A percentile compares a stretch with the other conserved stretches of the same genome.
These are phyloP conservation scores for Centrocercus urophasianus DNA, from an alignment of 2,113 vertebrate species.

Conservation along the genomic window DNA sequence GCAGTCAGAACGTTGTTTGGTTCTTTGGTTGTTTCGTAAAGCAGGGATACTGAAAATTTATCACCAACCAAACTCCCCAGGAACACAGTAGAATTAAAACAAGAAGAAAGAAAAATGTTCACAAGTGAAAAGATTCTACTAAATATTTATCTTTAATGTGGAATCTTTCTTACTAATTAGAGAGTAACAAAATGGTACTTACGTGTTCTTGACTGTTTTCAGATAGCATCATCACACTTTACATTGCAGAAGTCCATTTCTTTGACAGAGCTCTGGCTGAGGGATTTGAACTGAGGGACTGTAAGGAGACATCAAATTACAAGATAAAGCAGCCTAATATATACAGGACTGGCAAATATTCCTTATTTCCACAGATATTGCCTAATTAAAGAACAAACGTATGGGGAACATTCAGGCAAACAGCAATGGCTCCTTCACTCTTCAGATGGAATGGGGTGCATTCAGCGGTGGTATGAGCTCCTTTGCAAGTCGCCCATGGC, in stretches of 20 bases:
- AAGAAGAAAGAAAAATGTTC: not conserved
- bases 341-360: not conserved
- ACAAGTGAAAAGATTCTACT: not conserved
- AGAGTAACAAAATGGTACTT: not conserved
- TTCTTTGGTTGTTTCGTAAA: not conserved
- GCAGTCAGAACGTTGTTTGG: not conserved
- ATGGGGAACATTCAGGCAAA: fast-evolving
- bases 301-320: not conserved
- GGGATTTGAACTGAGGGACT: not conserved
- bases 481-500: not conserved
- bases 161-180: not conserved
- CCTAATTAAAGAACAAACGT: not conserved
- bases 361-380: not conserved
- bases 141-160: not conserved
- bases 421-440: not conserved
- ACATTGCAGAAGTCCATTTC: not conserved
- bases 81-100: not conserved
- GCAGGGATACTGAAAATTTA: not conserved
- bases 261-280: not conserved
- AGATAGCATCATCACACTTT: not conserved
- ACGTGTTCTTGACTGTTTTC: not conserved
- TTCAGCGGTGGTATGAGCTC: not conserved
- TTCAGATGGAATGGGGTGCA: not conserved
- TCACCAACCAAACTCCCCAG: fast-evolving
- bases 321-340: not conserved